Base-by-base conservation (phyloP, 2,113 vertebrate species). In the Bothrops jararaca region DNA sequence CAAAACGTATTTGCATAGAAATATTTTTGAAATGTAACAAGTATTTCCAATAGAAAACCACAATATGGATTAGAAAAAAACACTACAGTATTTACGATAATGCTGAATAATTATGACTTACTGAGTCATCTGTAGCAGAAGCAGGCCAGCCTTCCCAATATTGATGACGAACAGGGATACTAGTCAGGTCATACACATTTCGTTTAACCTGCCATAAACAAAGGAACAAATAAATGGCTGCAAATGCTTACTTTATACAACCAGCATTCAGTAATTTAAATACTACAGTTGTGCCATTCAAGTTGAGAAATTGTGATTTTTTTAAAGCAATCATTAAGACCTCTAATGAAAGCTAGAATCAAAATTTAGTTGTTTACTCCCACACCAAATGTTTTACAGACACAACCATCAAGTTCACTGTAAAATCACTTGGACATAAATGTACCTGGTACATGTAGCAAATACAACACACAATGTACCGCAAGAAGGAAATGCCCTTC, bases 101-200 rank as follows among this genome's bases (percentile, higher is more conserved):
- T 4, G 89, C 5, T 34, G 29, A n/a, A 90, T 42, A 90, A 92
- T 50, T 89, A 57, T 86, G 69, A 97, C 98, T 98, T 98, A 99
- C 99, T 0, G 98, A 98, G 96, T 99, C 99, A 2, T 99, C 98
- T 39, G 98, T 98, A 74, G 98, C 99, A 96, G 99, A 98, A 52
- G 98, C 12, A 13, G 99, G 99, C 99, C 99, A 99, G 91, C 99
- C 99, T 29, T 99, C 99, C 99, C 99, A 99, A 89, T 98, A 91
- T 93, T 99, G 99, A 97, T 99, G 99, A 89, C 99, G 98, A 92
- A 99, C 99, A 58, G 98, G 99, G 97, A 99, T 99, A 95, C 99
- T 99, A 23, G 99, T 99, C 97, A 99, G 98, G 96, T 99, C 99
- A 95, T 99, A 99, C 89, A 99, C 97, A 92, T 99, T 99, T 95